Evolutionary conservation across 2,888 invertebrate species (phyloP), one percentile per base, ranked within the genome.

Genomic region (Notodromas monacha): DNA sequence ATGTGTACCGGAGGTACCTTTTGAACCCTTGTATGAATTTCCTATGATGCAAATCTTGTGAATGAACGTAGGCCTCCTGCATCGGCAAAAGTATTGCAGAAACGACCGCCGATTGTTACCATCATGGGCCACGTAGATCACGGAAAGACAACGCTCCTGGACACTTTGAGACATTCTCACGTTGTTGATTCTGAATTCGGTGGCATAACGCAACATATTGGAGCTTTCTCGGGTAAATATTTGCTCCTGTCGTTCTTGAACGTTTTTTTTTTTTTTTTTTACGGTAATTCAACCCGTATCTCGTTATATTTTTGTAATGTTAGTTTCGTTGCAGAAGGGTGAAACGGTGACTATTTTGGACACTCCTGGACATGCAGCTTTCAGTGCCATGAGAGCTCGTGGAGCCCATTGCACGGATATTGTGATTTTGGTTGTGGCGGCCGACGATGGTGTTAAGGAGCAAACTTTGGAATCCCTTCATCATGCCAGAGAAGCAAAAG

Each of bases 61-160:
- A 36, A 39, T 2, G 41, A 41, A 34, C 42, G 47, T 30, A 49
- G 63, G 29, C 65, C 69, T 0, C 63, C 68, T 0, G 59, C 74
- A 2, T 47, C 61, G 10, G 51, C 60, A 3, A 58, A 59, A 29
- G 55, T 58, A 11, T 54, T 79, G 10, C 56, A 61, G 26, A 61
- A 61, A 3, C 60, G 92, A 2, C 70, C 79, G 10, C 84, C 96
- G 0, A 74, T 96, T 2, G 84, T 89, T 1, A 84, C 92, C 4
- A 76, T 99, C 29, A 96, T 96, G 92, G 96, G 96, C 0, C 96
- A 99, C 50, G 89, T 96, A 2, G 96, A 96, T 57, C 96, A 96
- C 54, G 96, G 96, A 3, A 92, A 96, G 58, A 96, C 96, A 3
- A 92, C 92, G 0, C 55, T 99, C 3, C 52, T 96, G 4, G 92